phyloP scores from a whole-genome alignment of 2,888 invertebrate genomes.

The Lepidocyrtoides sp. region DNA sequence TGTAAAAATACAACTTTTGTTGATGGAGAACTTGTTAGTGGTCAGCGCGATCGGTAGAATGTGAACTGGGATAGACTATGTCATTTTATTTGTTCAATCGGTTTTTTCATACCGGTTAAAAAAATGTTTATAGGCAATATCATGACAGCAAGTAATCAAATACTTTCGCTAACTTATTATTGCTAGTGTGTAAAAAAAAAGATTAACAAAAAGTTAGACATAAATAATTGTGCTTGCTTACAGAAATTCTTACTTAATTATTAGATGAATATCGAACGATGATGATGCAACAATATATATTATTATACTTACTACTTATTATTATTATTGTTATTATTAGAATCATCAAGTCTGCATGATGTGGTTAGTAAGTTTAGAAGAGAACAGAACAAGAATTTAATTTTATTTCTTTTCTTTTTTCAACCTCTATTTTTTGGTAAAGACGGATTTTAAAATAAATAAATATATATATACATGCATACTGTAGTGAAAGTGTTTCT shows the following conservation, averaged over 20 bases:
- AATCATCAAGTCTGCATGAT: too few relatives aligned
- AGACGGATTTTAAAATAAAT: neutral
- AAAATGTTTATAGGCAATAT: neutral
- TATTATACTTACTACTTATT: too few relatives aligned
- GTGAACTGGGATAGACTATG: too few relatives aligned
- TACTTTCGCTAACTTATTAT: neutral
- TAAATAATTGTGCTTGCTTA: neutral
- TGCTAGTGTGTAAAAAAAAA: neutral
- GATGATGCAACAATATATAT: too few relatives aligned
- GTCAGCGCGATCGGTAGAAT: neutral
- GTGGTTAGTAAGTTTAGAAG: neutral
- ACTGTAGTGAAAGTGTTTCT: neutral
- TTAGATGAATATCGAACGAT: too few relatives aligned
- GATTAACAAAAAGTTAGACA: neutral
- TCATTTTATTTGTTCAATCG: neutral
- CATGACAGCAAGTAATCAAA: neutral
- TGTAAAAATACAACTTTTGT: too few relatives aligned
- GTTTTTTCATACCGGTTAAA: neutral
- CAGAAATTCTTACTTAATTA: neutral
- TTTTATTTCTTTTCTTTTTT: conserved; percentile 16
- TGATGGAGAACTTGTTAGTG: neutral
- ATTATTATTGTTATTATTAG: too few relatives aligned
- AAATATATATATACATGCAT: neutral
- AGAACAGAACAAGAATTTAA: neutral
- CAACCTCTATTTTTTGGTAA: conserved; percentile 1